phyloP scores from a whole-genome alignment of 2,113 vertebrate species.

The Tychaedon coryphoeus region DNA sequence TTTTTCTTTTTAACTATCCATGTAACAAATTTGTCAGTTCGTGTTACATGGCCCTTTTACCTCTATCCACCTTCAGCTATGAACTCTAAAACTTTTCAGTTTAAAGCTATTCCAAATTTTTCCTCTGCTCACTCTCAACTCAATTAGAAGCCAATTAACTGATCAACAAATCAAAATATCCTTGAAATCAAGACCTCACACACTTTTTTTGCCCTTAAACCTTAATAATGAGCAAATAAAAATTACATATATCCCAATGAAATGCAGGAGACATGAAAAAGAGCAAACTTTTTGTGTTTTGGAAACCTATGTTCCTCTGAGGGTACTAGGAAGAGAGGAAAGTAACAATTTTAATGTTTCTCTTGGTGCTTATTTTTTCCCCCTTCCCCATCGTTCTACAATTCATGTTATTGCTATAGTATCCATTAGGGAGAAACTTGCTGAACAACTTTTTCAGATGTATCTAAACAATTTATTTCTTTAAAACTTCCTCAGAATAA shows the following conservation, averaged over 20 bases:
- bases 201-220: neutral
- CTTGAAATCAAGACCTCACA: neutral
- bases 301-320: accelerated
- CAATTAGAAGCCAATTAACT: neutral
- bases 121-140: neutral
- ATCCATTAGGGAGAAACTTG: neutral
- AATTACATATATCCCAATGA: neutral
- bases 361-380: neutral
- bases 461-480: neutral
- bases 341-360: neutral
- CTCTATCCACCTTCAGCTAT: neutral
- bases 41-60: neutral
- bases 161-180: neutral
- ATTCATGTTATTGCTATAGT: neutral
- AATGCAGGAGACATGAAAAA: neutral
- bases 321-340: neutral
- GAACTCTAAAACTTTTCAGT: neutral
- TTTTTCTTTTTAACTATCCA: neutral
- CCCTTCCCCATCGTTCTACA: neutral
- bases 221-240: neutral
- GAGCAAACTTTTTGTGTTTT: neutral
- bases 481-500: neutral
- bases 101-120: neutral
- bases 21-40: neutral
- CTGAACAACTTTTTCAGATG: neutral